Base-by-base conservation (phyloP, 2,797 vertebrate genomes). In the Melanotaenia parkinsoni region DNA sequence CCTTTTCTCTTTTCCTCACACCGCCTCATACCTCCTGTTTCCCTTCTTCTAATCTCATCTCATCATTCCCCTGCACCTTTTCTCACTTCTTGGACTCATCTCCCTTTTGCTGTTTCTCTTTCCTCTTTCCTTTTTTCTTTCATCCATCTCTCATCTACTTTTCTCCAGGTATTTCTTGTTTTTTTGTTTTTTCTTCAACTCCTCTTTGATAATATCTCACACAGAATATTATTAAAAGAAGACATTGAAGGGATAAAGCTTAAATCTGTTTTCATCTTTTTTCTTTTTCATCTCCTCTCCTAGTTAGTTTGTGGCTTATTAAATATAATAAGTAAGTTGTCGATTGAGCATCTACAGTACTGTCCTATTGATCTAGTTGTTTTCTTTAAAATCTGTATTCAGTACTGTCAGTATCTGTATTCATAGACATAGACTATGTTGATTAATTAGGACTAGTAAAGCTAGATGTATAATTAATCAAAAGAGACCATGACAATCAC, bases 321-420 rank as follows among this genome's bases (percentile, higher is more conserved):
- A 63, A 63, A 79, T 69, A 76, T 51, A 61, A 75, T 84, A 76
- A 63, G 79, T 82, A 76, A 61, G 1, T 64, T 47, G 76, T 87
- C 80, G 77, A 77, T 65, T 70, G 70, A 74, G 79, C 75, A 70
- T 20, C 57, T 5, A 20, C 3, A 71, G 53, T 2, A 4, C 66
- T 78, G 80, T 82, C 82, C 72, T 80, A 78, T 85, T 82, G 82
- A 87, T 77, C 51, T 51, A n/a, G 18, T 43, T 43, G 40, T 16
- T 45, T 62, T 32, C 58, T 60, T 58, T 33, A 32, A 58, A 72
- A 72, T 78, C 1, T 69, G 69, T 61, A 80, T 67, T 84, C 74
- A 67, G 77, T 13, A 37, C 38, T 58, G 16, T 20, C 18, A 47
- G 16, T 70, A 79, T 76, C 14, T 38, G 57, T 59, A 70, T 40